phyloP scores from a whole-genome alignment of 2,888 invertebrate species.

The Subacronicta megacephala region DNA sequence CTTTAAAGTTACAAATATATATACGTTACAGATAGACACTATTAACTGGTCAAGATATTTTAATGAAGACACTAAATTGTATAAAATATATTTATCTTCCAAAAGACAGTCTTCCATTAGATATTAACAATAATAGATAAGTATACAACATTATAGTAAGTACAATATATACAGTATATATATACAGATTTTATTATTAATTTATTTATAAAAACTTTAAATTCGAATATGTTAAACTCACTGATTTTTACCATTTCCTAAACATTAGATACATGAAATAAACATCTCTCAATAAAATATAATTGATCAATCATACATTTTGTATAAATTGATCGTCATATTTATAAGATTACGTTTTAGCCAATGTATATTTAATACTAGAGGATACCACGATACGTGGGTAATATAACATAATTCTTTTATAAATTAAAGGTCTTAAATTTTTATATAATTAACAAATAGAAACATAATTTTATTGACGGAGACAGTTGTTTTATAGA shows the following conservation, averaged over 20 bases:
- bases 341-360: no score
- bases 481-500: neutral
- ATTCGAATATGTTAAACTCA: conserved; percentile 21
- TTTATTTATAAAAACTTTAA: conserved; percentile 13
- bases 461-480: neutral
- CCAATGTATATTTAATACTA: no score
- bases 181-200: neutral
- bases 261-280: neutral
- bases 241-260: neutral
- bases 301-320: neutral
- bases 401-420: no score
- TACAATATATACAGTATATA: neutral
- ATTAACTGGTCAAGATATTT: conserved; percentile 14
- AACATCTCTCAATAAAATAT: no score
- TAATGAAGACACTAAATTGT: conserved; percentile 26
- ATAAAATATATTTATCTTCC: conserved; percentile 27
- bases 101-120: conserved; percentile 57
- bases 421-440: no score
- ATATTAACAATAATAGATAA: conserved; percentile 40
- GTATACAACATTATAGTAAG: no score
- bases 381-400: no score
- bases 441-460: no score
- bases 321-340: neutral
- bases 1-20: conserved; percentile 1
- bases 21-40: neutral